These are phyloP conservation scores for Thripadectes ignobilis DNA, from an alignment of 2,797 vertebrate species.

Conservation along the genomic window DNA sequence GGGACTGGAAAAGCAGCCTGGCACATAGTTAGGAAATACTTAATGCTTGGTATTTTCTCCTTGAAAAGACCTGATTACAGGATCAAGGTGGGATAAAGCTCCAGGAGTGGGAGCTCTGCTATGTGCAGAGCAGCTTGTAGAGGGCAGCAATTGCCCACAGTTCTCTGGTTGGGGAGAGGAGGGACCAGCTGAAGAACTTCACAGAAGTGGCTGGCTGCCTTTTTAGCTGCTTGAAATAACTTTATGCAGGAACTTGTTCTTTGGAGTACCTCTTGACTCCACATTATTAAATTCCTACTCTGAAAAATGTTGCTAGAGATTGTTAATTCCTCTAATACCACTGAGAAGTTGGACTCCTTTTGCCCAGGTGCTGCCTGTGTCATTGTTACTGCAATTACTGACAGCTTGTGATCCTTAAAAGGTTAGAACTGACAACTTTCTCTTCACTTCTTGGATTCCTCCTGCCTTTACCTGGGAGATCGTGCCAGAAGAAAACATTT, in stretches of 20 bases:
- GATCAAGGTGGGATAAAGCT: constrained; percentile 43
- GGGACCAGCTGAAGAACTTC: not conserved
- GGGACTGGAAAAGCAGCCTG: not conserved
- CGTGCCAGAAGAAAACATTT: not conserved
- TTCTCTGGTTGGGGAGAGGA: not conserved
- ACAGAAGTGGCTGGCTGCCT: not conserved
- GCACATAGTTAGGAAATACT: not conserved
- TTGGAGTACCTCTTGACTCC: constrained; percentile 23
- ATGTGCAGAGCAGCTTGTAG: constrained; percentile 64
- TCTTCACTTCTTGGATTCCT: not conserved
- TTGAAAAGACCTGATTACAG: not conserved
- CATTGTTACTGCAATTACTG: not conserved
- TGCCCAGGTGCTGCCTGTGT: not conserved
- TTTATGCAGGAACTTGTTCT: constrained; percentile 2
- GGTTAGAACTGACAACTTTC: not conserved
- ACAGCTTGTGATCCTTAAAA: not conserved
- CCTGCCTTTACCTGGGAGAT: not conserved
- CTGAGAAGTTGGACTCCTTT: not conserved
- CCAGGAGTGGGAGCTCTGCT: constrained; percentile 15
- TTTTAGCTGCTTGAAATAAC: constrained; percentile 18
- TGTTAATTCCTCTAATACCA: not conserved
- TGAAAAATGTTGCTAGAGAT: not conserved
- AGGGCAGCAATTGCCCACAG: constrained; percentile 72
- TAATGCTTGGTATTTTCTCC: not conserved
- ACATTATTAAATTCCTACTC: not conserved